phyloP scores from a whole-genome alignment of 2,113 vertebrate genomes.

The Rhinichthys klamathensis region DNA sequence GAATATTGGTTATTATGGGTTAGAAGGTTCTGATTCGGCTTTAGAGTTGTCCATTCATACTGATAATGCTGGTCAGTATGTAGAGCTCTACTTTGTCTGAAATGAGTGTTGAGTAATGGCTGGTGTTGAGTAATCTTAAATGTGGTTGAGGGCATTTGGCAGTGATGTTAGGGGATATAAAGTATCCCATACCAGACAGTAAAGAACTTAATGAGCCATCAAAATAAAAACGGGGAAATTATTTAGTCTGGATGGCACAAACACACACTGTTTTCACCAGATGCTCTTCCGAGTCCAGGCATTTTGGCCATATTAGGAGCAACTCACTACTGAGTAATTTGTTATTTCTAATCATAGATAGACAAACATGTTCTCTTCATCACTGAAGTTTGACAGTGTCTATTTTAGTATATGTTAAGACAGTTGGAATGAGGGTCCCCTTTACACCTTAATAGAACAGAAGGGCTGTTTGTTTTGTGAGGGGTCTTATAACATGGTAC shows the following conservation, averaged over 20 bases:
- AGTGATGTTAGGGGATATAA: not conserved
- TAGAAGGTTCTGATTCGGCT: not conserved
- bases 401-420: slow-evolving; percentile 1
- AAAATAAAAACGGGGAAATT: not conserved
- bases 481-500: not conserved
- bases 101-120: not conserved
- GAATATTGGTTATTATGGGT: not conserved
- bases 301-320: slow-evolving; percentile 12
- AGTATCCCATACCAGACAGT: not conserved
- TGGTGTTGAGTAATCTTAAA: not conserved
- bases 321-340: not conserved
- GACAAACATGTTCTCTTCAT: not conserved
- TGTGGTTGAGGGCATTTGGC: slow-evolving; percentile 17
- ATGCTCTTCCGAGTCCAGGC: not conserved
- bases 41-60: not conserved
- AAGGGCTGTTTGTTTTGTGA: not conserved
- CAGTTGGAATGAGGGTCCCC: not conserved
- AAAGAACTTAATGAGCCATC: not conserved
- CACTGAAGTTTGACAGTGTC: not conserved
- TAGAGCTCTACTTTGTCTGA: not conserved
- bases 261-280: slow-evolving; percentile 1
- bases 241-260: slow-evolving; percentile 30
- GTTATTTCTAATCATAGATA: not conserved
- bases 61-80: not conserved
- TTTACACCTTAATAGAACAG: not conserved